Base-by-base conservation (phyloP, 2,797 vertebrate genomes). In the Gobionotothen gibberifrons region DNA sequence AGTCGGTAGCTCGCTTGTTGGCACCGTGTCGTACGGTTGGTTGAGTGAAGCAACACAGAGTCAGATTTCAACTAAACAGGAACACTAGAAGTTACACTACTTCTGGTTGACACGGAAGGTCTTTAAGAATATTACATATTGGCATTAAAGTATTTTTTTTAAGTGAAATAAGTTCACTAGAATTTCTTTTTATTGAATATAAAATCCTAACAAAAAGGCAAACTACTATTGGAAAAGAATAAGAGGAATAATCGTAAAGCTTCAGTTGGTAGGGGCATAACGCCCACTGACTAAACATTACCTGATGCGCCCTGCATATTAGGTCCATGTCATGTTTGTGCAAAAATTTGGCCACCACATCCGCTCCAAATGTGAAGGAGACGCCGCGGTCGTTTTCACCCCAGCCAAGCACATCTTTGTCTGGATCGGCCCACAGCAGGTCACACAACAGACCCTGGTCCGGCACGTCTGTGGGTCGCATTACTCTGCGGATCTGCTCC, bases 271-370 rank as follows among this genome's bases (percentile, higher is more conserved):
- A 48, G 16, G 22, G n/a, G 9, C n/a, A 40, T 11, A 4, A 40
- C 3, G 26, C 48, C 63, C 68, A 9, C 15, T 32, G 46, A 66
- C n/a, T 36, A 17, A 29, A 49, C 42, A 0, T 75, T 59, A 95
- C 95, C 95, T 96, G 95, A 89, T 96, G 95, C 12, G 95, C 95
- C 89, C 95, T 94, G 92, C 95, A 96, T 94, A 96, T 96, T 90
- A 96, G 95, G 92, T 96, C 95, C 95, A 96, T 95, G 89, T 96
- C 95, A 52, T 96, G 95, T 90, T 95, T 96, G 91, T 96, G 95
- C 89, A 96, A 92, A 90, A 96, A 96, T 83, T 96, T 96, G 86
- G 95, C 95, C 91, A 96, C 95, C 71, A 96, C 95, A 13, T 96
- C 95, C 5, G 95, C 95, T 16, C 95, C 95, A 4, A 96, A 96